Base-by-base conservation (phyloP, 2,888 invertebrate species). In the Rhopalosiphum nymphaeae region DNA sequence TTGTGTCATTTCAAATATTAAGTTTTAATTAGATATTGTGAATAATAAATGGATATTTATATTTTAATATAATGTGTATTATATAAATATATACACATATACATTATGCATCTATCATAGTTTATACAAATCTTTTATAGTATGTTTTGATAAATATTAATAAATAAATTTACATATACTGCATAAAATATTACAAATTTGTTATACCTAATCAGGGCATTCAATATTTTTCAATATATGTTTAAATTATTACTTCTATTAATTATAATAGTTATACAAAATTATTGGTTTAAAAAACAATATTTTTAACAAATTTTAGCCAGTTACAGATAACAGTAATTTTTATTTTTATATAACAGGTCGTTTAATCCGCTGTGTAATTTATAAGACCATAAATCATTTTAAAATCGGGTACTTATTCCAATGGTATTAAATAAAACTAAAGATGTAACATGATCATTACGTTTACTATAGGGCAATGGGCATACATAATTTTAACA, bases 101-200 rank as follows among this genome's bases (percentile, higher is more conserved):
- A 36, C n/a, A n/a, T 1, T n/a, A 67, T 67, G 16, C n/a, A n/a
- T 1, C 1, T 67, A 10, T 67, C n/a, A 67, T 67, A 67, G n/a
- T 1, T n/a, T 16, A 67, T 67, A 67, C 3, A 61, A 61, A 61
- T 13, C 3, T n/a, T 61, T 11, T 36, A n/a, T 67, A 67, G n/a
- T 67, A 61, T 61, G n/a, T n/a, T n/a, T 67, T 67, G 67, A n/a
- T n/a, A 67, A n/a, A 67, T n/a, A 67, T n/a, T 67, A 67, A 67
- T 67, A 16, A 67, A 16, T n/a, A 16, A 67, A n/a, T 67, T 67
- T 67, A n/a, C n/a, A n/a, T n/a, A 61, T 61, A 61, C 61, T 11
- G 29, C 29, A 11, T 29, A 61, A 11, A 29, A 61, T n/a, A 61
- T 61, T 61, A n/a, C 29, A 61, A 61, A 61, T 61, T 10, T 29